Evolutionary conservation across 1,140 invertebrate species (phyloP), one percentile per base, ranked within the genome.

Genomic region (Pseudachorutes palmiensis): DNA sequence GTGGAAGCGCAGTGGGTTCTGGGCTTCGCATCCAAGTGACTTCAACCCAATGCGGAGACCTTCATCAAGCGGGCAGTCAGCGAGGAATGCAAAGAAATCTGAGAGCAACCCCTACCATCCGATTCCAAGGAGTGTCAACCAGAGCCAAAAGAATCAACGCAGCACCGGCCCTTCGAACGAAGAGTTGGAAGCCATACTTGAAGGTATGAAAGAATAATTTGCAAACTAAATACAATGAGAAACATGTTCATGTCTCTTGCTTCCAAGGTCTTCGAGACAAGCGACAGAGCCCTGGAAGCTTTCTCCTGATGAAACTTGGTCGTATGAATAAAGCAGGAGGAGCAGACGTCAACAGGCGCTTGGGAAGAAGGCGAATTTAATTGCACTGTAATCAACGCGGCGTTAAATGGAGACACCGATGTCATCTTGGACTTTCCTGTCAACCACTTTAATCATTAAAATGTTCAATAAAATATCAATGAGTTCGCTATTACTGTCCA

Each of bases 111-210:
- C 67, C 1, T 72, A 59, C 61, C 70, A 72, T 61, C 70, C 70
- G 5, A 1, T 66, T 41, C 64, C 70, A 1, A 28, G 67, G 9
- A 26, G 22, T 29, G 26, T 51, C 24, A 62, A 68, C 87, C 28
- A 58, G 28, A 31, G 24, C 14, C 51, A 55, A 55, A 55, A 24
- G 51, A 55, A 26, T 24, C 51, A 60, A 12, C 26, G 29, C 24
- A 26, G 58, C 3, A 22, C 2, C 3, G 9, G 5, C 2, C 2
- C 26, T 12, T 9, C 24, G 9, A 12, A 28, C 9, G 58, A 60
- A 29, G 58, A 60, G 26, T 32, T 31, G 9, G 24, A 60, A 30
- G 24, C 26, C 2, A 29, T 60, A 14, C 12, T 60, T 14, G 58
- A 60, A 32, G 30, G 58, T 60, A 60, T 5, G 51, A 55, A n/a